Evolutionary conservation across 2,797 vertebrate genomes (phyloP).

Genomic region (Lepilemur ruficaudatus): DNA sequence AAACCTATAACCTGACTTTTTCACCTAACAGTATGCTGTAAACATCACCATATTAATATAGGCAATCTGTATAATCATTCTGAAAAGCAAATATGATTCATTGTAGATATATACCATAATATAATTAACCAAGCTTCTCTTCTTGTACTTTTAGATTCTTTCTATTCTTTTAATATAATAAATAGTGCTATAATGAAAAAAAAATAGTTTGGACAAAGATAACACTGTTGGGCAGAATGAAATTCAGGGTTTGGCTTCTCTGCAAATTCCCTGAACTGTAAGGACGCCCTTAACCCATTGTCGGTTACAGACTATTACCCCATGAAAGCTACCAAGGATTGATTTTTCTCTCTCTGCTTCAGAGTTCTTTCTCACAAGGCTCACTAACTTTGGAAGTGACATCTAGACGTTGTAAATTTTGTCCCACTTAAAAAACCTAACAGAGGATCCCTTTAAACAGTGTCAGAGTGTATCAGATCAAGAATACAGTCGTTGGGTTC

Average conservation of each 20-base stretch:
- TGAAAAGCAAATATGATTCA: background rate
- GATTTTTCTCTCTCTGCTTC: background rate
- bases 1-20: background rate
- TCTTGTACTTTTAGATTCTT: background rate
- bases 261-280: background rate
- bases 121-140: conserved; percentile 19
- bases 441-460: background rate
- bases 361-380: background rate
- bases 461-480: background rate
- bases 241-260: conserved; percentile 11
- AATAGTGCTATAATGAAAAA: background rate
- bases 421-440: conserved; percentile 22
- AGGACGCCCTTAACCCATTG: background rate
- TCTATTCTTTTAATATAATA: conserved; percentile 18
- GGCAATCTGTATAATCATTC: background rate
- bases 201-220: background rate
- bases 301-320: background rate
- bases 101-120: background rate
- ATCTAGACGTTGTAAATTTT: conserved; percentile 30
- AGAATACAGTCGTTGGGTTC: background rate
- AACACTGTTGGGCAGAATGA: background rate
- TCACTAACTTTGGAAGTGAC: conserved; percentile 6
- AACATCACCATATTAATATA: background rate
- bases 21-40: background rate
- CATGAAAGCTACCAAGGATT: background rate